A percentile compares a stretch with the other conserved stretches of the same genome.
phyloP scores from a whole-genome alignment of 2,797 vertebrate species.

The Lacerta agilis region DNA sequence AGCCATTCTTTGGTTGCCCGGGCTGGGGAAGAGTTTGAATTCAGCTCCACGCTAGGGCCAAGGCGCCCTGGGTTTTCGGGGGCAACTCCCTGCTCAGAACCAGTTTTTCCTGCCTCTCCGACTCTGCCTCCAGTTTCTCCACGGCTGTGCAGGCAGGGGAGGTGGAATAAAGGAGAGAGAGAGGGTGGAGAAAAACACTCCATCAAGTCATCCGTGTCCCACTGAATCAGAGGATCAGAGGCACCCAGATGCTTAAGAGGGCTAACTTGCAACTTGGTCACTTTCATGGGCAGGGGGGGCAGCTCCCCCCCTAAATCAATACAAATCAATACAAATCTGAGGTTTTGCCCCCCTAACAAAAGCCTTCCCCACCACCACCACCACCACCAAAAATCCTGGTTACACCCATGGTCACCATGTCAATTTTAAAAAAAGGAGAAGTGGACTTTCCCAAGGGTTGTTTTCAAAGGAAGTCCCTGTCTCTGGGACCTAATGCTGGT shows the following conservation, averaged over 20 bases:
- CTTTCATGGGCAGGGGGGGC: neutral
- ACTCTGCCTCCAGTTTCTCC: slow-evolving; percentile 59
- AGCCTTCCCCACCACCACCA: too few relatives aligned
- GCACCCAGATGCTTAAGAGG: neutral
- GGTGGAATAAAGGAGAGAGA: slow-evolving; percentile 61
- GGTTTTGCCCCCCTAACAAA: too few relatives aligned
- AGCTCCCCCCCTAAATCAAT: neutral
- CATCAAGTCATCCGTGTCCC: slow-evolving; percentile 44
- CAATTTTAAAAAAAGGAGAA: too few relatives aligned
- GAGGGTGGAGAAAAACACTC: slow-evolving; percentile 53
- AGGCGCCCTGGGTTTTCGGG: slow-evolving; percentile 61
- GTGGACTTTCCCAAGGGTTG: too few relatives aligned
- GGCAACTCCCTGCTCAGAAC: slow-evolving; percentile 71
- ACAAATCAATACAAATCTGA: too few relatives aligned
- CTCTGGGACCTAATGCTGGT: neutral
- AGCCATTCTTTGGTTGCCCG: slow-evolving; percentile 31
- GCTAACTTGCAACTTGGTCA: neutral
- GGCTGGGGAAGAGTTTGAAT: slow-evolving; percentile 43
- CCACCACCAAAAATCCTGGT: too few relatives aligned
- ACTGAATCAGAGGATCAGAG: slow-evolving; percentile 51
- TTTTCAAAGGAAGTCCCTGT: too few relatives aligned
- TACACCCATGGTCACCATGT: too few relatives aligned
- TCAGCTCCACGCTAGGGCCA: slow-evolving; percentile 37
- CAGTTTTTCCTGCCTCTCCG: slow-evolving; percentile 69
- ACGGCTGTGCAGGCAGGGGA: slow-evolving; percentile 31